Evolutionary conservation across 2,797 vertebrate species (phyloP).

Genomic region (Gymnocypris eckloni): DNA sequence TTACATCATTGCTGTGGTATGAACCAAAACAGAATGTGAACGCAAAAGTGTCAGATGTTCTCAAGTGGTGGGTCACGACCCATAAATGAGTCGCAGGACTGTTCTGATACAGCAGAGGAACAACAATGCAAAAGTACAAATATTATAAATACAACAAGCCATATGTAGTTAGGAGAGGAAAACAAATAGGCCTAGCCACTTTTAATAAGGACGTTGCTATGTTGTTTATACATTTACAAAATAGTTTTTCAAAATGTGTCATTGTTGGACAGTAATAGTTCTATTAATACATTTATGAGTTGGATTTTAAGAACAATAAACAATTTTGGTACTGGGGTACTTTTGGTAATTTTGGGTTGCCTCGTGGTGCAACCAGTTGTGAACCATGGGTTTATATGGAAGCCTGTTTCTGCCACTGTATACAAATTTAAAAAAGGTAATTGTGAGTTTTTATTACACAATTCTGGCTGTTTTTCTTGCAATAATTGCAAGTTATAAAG

Average conservation of each 20-base stretch:
- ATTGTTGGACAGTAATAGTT: neutral
- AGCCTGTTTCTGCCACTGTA: too few species aligned
- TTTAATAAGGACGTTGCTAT: neutral
- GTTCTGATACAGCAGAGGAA: neutral
- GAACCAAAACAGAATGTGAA: neutral
- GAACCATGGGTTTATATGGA: neutral
- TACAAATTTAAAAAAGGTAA: neutral
- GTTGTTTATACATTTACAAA: neutral
- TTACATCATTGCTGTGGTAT: neutral
- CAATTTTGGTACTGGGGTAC: neutral
- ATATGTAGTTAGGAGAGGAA: neutral
- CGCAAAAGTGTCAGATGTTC: neutral
- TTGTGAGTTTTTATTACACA: neutral
- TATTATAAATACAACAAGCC: neutral
- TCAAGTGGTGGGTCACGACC: neutral
- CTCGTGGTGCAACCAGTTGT: neutral
- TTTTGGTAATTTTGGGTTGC: neutral
- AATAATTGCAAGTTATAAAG: too few species aligned
- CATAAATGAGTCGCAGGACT: slow-evolving; percentile 2
- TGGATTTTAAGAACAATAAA: neutral
- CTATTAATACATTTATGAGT: neutral
- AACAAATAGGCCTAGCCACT: neutral
- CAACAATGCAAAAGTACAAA: neutral
- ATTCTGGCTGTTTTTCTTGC: neutral
- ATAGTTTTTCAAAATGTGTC: neutral